Evolutionary conservation across 2,888 invertebrate species (phyloP).

Genomic region (Andricus curvator): DNA sequence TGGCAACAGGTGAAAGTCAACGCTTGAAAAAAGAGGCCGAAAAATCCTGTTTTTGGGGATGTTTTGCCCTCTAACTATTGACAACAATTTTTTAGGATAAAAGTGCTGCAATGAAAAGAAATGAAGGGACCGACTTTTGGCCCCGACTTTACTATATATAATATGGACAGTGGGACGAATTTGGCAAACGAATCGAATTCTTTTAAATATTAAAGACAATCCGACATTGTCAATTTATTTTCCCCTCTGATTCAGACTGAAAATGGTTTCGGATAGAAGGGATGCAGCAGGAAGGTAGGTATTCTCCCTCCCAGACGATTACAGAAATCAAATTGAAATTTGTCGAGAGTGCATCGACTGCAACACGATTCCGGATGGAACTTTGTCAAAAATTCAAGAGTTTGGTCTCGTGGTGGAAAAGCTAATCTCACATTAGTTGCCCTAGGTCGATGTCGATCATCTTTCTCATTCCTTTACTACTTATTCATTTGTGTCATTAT

Average conservation of each 20-base stretch:
- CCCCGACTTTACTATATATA: too few species aligned
- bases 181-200: too few species aligned
- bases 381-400: conserved; percentile 48
- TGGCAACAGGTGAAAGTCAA: too few species aligned
- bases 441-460: conserved; percentile 17
- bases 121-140: too few species aligned
- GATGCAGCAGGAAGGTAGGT: background rate
- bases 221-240: background rate
- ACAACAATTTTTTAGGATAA: too few species aligned
- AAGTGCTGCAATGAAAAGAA: too few species aligned
- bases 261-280: background rate
- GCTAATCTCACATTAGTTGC: conserved; percentile 42
- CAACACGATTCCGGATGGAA: background rate
- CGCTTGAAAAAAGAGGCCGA: too few species aligned
- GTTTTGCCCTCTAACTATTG: too few species aligned
- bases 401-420: conserved; percentile 46
- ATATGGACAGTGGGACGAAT: too few species aligned
- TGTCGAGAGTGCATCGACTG: conserved; percentile 8
- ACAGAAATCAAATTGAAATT: conserved; percentile 5
- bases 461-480: background rate
- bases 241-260: background rate
- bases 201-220: too few species aligned
- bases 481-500: conserved; percentile 18
- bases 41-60: too few species aligned
- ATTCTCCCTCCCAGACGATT: background rate